Percentiles rank a stretch among this genome's conserved stretches.
phyloP scores from a whole-genome alignment of 1,140 invertebrate species.

The Apis dorsata region DNA sequence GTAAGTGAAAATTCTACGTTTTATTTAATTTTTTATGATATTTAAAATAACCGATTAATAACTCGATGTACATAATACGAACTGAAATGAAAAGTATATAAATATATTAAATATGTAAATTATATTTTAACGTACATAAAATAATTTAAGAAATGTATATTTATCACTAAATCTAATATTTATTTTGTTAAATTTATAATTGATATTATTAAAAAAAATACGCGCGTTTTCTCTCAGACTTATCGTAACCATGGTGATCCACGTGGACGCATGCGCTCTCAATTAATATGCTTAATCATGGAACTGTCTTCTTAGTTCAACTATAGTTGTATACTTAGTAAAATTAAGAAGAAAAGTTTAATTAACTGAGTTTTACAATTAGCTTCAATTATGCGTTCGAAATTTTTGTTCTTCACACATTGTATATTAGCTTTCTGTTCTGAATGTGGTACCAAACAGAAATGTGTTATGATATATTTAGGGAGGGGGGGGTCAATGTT shows the following conservation, averaged over 20 bases:
- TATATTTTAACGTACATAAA: not conserved
- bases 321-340: not conserved
- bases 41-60: not conserved
- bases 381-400: not conserved
- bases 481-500: slow-evolving; percentile 57
- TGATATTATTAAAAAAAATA: not conserved
- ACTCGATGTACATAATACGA: not conserved
- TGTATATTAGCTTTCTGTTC: not conserved
- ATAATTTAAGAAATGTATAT: not conserved
- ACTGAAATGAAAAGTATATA: not conserved
- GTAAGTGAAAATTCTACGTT: slow-evolving; percentile 15
- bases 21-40: not conserved
- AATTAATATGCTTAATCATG: not conserved
- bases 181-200: not conserved
- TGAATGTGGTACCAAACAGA: slow-evolving; percentile 19
- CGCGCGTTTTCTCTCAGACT: slow-evolving; percentile 5
- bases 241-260: slow-evolving; percentile 28
- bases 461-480: slow-evolving; percentile 14
- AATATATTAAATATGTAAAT: not conserved
- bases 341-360: not conserved
- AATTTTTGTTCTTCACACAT: not conserved
- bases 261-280: slow-evolving; percentile 37
- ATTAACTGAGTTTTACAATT: slow-evolving; percentile 2
- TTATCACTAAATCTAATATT: not conserved
- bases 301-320: not conserved